These are phyloP conservation scores for Pleuronectes platessa DNA, from an alignment of 2,113 vertebrate genomes.

Conservation along the genomic window DNA sequence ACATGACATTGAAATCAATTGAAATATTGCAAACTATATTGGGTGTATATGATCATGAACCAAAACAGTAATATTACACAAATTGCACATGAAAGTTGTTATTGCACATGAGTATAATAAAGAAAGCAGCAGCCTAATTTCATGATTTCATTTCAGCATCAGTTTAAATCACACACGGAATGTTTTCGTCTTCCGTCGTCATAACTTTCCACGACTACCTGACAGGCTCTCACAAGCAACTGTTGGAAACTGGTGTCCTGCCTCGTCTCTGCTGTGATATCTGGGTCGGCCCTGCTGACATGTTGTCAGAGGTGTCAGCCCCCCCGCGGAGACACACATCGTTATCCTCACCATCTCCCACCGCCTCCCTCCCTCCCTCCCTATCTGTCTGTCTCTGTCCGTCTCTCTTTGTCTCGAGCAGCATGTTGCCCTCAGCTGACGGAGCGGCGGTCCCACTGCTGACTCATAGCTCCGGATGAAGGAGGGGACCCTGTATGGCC, in stretches of 20 bases:
- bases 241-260: constrained; percentile 31
- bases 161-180: background rate
- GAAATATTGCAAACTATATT: no score
- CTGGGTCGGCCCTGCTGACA: constrained; percentile 59
- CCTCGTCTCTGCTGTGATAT: constrained; percentile 31
- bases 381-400: constrained; percentile 47
- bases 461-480: constrained; percentile 48
- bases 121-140: no score
- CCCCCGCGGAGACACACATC: constrained; percentile 59
- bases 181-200: background rate
- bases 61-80: no score
- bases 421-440: constrained; percentile 54
- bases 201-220: constrained; percentile 19
- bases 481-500: background rate
- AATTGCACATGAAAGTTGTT: no score
- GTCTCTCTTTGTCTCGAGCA: constrained; percentile 55
- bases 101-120: no score
- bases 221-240: constrained; percentile 18
- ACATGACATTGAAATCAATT: no score
- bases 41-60: no score
- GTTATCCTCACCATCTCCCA: constrained; percentile 66
- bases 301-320: constrained; percentile 67
- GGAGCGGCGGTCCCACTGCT: constrained; percentile 51
- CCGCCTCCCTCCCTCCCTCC: constrained; percentile 41
- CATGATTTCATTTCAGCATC: background rate